phyloP scores from a whole-genome alignment of 2,888 invertebrate genomes.

The Iselma pallidipennis region DNA sequence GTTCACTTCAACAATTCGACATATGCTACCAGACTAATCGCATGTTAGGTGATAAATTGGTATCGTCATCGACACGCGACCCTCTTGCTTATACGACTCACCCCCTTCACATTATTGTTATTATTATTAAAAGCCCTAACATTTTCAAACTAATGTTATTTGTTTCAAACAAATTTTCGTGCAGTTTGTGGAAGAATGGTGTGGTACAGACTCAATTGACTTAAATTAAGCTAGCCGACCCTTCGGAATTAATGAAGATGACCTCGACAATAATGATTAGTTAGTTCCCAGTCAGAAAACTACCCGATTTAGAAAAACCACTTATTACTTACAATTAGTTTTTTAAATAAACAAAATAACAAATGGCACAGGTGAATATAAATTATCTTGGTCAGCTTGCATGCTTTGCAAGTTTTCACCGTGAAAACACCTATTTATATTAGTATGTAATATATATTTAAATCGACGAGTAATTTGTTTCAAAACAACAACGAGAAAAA shows the following conservation, averaged over 20 bases:
- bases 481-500: neutral
- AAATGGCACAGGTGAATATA: neutral
- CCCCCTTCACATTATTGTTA: slow-evolving; percentile 30
- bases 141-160: neutral
- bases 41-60: slow-evolving; percentile 40
- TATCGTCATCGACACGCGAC: slow-evolving; percentile 35
- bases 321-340: too few species aligned
- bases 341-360: too few species aligned
- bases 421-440: neutral
- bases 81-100: slow-evolving; percentile 31
- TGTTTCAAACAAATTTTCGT: neutral
- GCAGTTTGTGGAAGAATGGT: neutral
- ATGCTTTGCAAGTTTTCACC: neutral
- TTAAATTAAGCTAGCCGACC: neutral
- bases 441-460: neutral
- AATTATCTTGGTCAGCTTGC: neutral
- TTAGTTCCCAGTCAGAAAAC: too few species aligned
- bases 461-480: neutral
- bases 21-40: slow-evolving; percentile 43
- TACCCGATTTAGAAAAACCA: neutral
- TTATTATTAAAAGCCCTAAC: neutral
- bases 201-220: neutral
- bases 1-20: slow-evolving; percentile 34
- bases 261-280: neutral
- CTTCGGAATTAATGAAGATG: neutral